Evolutionary conservation across 2,888 invertebrate species (phyloP), one percentile per base, ranked within the genome.

Genomic region (Neria commutata): DNA sequence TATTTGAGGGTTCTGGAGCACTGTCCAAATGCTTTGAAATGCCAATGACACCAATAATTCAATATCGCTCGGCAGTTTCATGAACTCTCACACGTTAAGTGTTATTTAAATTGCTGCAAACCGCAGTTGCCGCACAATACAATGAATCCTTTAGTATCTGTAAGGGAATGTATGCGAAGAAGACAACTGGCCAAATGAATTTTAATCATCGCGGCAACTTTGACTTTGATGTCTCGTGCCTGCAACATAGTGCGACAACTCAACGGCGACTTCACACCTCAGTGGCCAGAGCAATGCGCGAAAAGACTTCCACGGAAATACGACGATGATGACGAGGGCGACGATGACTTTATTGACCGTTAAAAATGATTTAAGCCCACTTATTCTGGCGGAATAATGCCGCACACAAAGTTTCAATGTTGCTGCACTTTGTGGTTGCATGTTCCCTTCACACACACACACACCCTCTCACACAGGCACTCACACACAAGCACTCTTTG

Each of bases 351-450:
- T 73, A 72, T 72, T 70, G 72, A 70, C 71, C 74, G 71, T 72
- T 72, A 72, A 72, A 72, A 67, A 72, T 72, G 72, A 72, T 72
- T 72, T 72, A 72, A 66, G 54, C 67, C 66, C 65, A 73, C 72
- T 25, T 23, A 46, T 23, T 4, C 21, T 53, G 50, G 48, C 5
- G 25, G 17, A 34, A 60, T 56, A 46, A 60, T 10, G n/a, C 48
- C 48, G 48, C 48, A 48, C 48, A 48, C 48, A 48, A 23, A 25
- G 48, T 48, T n/a, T 26, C 26, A 3, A 23, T 16, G 48, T 21
- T 42, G 21, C 17, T 19, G 5, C 21, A 19, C 42, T 42, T 42
- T 42, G 42, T 21, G 42, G 42, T 42, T 14, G 4, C 37, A 37
- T 4, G 6, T 37, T 37, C 4, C 37, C 37, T 6, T n/a, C n/a